phyloP scores from a whole-genome alignment of 2,113 vertebrate genomes.

The Fregetta grallaria region DNA sequence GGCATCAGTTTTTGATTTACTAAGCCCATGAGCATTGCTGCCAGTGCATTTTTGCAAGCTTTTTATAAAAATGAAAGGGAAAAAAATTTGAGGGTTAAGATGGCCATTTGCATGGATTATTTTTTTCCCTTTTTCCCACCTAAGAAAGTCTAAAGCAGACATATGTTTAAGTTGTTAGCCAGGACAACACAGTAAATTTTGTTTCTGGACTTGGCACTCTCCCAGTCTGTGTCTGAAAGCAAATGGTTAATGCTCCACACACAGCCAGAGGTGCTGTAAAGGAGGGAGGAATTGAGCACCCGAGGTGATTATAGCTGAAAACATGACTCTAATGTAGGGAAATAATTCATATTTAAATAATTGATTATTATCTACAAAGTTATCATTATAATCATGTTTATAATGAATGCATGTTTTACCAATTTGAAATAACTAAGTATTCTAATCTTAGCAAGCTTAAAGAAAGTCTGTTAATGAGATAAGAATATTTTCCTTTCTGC shows the following conservation, averaged over 20 bases:
- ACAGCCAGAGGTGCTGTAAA: constrained; percentile 37
- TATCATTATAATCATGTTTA: constrained; percentile 72
- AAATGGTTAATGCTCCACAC: constrained; percentile 50
- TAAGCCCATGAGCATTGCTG: neutral
- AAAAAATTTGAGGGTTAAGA: neutral
- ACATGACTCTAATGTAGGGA: constrained; percentile 66
- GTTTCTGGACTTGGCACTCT: neutral
- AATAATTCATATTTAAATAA: constrained; percentile 74
- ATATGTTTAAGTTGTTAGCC: neutral
- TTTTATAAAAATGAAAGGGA: neutral
- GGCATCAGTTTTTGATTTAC: constrained; percentile 30
- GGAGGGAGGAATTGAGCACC: constrained; percentile 41
- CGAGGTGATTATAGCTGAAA: constrained; percentile 66
- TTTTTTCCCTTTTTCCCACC: neutral
- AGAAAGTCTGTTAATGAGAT: constrained; percentile 69
- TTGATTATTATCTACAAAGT: constrained; percentile 73
- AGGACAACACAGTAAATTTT: neutral
- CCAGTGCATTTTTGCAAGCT: neutral
- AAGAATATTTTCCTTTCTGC: constrained; percentile 66
- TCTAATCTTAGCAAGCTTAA: constrained; percentile 69
- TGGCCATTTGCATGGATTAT: neutral
- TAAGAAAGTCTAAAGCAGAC: neutral
- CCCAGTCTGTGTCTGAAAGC: neutral
- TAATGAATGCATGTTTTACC: constrained; percentile 72
- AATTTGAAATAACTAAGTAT: constrained; percentile 70